phyloP scores from a whole-genome alignment of 1,140 invertebrate species.

The Anastatus disparis region DNA sequence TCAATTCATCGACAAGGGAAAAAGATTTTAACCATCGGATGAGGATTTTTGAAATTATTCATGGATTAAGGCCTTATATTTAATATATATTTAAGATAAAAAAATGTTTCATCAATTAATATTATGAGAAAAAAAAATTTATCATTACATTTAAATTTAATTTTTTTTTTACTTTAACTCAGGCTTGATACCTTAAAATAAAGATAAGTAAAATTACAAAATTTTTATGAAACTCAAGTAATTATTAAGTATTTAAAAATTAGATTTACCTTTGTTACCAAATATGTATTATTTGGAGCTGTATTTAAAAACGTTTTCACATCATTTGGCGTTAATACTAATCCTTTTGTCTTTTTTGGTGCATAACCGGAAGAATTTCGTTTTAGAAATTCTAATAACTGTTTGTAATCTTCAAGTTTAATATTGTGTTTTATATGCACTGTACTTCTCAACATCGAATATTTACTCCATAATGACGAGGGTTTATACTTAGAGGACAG shows the following conservation, averaged over 20 bases:
- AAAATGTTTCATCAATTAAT: no score
- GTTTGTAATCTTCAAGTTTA: constrained; percentile 17
- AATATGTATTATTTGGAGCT: constrained; percentile 24
- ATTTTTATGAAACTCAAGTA: no score
- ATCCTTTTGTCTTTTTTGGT: constrained; percentile 40
- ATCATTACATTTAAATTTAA: no score
- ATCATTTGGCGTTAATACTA: constrained; percentile 14
- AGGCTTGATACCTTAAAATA: no score
- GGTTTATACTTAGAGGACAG: constrained; percentile 25
- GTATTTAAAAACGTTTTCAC: constrained; percentile 31
- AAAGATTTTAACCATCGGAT: no score
- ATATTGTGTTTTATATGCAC: constrained; percentile 21
- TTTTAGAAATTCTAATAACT: constrained; percentile 29
- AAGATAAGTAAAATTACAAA: no score
- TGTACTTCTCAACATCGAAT: constrained; percentile 41
- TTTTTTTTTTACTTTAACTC: no score
- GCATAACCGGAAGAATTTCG: constrained; percentile 29
- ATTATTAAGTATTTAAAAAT: not conserved
- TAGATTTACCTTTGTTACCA: constrained; percentile 36
- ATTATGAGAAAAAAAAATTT: no score
- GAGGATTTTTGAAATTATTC: no score
- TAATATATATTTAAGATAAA: no score
- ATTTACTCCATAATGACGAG: constrained; percentile 22
- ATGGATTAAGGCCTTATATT: no score
- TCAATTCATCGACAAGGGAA: no score